phyloP scores from a whole-genome alignment of 2,797 vertebrate genomes.

The Yasuhikotakia modesta region DNA sequence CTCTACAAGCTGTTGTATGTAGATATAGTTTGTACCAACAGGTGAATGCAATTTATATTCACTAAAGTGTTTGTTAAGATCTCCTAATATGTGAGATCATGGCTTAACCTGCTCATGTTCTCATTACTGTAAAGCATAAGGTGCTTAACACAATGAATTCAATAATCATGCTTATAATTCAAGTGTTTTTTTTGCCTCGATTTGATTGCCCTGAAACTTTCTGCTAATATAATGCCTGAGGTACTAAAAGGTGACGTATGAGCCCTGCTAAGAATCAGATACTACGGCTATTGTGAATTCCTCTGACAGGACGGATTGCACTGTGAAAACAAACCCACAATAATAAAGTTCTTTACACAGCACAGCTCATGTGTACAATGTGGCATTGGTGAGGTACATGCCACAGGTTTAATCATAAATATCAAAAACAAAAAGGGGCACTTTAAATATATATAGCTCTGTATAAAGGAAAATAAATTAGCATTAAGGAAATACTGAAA shows the following conservation, averaged over 20 bases:
- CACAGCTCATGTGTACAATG: background rate
- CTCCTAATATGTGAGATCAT: background rate
- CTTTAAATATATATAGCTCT: background rate
- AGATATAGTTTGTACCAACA: constrained; percentile 22
- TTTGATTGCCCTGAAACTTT: constrained; percentile 11
- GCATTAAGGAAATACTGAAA: background rate
- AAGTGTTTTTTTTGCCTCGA: background rate
- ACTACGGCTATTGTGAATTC: constrained; percentile 42
- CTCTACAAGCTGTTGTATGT: background rate
- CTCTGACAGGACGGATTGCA: constrained; percentile 21
- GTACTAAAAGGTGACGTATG: constrained; percentile 35
- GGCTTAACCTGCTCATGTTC: background rate
- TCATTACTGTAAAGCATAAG: constrained; percentile 1
- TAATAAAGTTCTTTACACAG: background rate
- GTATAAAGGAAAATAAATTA: background rate
- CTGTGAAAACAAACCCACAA: constrained; percentile 20
- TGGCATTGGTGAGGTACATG: background rate
- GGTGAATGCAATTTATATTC: constrained; percentile 10
- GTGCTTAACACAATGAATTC: background rate
- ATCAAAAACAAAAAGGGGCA: background rate
- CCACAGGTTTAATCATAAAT: background rate
- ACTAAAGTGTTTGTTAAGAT: constrained; percentile 15
- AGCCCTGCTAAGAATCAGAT: constrained; percentile 27
- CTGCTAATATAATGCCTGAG: constrained; percentile 11
- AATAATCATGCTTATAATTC: background rate